phyloP scores from a whole-genome alignment of 2,888 invertebrate species.

The Limnephilus lunatus region DNA sequence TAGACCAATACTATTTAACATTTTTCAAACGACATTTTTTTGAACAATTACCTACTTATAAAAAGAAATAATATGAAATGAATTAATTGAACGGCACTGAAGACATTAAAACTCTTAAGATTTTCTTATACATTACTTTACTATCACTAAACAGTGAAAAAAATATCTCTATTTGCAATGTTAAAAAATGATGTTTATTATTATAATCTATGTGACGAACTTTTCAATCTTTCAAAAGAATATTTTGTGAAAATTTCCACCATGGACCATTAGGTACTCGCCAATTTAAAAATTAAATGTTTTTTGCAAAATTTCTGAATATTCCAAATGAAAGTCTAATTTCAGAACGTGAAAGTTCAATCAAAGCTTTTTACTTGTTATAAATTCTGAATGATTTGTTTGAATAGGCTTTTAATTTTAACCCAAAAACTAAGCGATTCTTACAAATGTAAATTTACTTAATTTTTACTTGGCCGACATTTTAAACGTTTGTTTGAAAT shows the following conservation, averaged over 20 bases:
- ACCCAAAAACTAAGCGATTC: not conserved
- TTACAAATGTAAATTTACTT: not conserved
- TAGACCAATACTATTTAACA: too few species aligned
- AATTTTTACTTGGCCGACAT: not conserved
- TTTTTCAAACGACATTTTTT: too few species aligned
- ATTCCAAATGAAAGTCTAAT: not conserved
- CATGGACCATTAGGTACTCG: not conserved
- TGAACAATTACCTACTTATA: too few species aligned
- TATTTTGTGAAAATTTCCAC: not conserved
- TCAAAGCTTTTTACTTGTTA: not conserved
- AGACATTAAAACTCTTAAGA: too few species aligned
- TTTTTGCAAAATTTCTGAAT: not conserved
- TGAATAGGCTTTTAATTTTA: slow-evolving; percentile 2
- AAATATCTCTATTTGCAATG: too few species aligned
- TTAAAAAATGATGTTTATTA: not conserved
- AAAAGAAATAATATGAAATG: too few species aligned
- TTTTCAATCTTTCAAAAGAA: not conserved
- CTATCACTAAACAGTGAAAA: too few species aligned
- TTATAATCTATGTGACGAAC: not conserved
- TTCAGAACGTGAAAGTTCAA: not conserved
- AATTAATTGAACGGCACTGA: too few species aligned
- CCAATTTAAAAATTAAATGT: not conserved
- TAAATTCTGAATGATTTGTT: not conserved
- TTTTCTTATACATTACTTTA: too few species aligned
- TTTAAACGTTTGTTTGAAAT: not conserved